phyloP scores from a whole-genome alignment of 92 coral and sea anemone genomes.

The Parazoanthus atlanticus region DNA sequence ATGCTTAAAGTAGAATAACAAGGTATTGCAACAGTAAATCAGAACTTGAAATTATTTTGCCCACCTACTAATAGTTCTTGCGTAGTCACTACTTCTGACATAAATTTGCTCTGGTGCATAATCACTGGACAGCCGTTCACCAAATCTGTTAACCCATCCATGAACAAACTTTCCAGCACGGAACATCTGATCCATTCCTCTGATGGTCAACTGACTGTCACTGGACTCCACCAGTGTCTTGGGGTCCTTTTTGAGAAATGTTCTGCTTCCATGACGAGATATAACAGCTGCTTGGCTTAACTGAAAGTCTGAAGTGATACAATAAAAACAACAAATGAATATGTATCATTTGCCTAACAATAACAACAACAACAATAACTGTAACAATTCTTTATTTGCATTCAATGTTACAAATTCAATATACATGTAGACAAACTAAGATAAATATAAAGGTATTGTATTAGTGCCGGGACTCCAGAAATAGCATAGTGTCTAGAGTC shows the following conservation, averaged over 20 bases:
- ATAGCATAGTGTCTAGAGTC: too few species aligned
- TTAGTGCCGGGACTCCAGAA: too few species aligned
- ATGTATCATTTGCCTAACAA: too few species aligned
- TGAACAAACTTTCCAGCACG: conserved; percentile 71
- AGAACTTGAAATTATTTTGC: not conserved
- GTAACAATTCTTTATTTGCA: too few species aligned
- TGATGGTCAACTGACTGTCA: conserved; percentile 68
- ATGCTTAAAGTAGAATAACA: too few species aligned
- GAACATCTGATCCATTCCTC: conserved; percentile 87
- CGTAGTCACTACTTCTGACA: conserved; percentile 79
- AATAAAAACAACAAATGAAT: not conserved
- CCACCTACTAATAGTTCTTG: conserved; percentile 77
- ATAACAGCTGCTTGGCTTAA: conserved; percentile 68
- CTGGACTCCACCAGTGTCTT: conserved; percentile 63
- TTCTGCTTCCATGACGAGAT: conserved; percentile 87
- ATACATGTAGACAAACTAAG: too few species aligned
- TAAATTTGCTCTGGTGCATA: conserved; percentile 58
- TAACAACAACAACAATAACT: too few species aligned
- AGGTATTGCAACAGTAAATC: too few species aligned
- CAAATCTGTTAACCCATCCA: conserved; percentile 19
- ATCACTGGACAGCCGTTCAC: conserved; percentile 14
- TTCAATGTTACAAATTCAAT: too few species aligned
- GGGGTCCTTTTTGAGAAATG: conserved; percentile 69
- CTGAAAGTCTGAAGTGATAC: conserved; percentile 15
- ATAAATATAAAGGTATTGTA: too few species aligned